These are phyloP conservation scores for Spea bombifrons DNA, from an alignment of 2,113 vertebrate species.

Conservation along the genomic window DNA sequence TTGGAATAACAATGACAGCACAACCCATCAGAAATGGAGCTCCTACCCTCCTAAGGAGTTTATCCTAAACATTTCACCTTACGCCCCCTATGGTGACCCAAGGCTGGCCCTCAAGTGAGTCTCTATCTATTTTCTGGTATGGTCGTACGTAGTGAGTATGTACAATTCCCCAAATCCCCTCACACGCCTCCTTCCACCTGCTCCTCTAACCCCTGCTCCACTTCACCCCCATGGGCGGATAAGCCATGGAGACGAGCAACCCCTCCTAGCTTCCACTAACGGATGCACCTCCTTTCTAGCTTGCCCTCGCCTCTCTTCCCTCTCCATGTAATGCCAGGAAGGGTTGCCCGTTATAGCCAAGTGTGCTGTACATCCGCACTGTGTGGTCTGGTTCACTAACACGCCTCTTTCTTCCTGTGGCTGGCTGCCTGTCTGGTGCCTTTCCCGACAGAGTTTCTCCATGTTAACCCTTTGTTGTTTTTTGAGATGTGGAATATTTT, in stretches of 20 bases:
- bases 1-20: constrained; percentile 99
- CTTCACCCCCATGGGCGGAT: constrained; percentile 75
- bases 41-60: constrained; percentile 99
- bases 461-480: constrained; percentile 63
- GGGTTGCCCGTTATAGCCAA: constrained; percentile 69
- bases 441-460: constrained; percentile 64
- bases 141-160: constrained; percentile 66
- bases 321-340: constrained; percentile 53
- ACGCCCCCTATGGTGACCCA: constrained; percentile 96
- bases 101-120: constrained; percentile 99
- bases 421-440: constrained; percentile 65
- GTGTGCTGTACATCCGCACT: constrained; percentile 57
- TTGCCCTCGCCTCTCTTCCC: constrained; percentile 21
- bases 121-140: constrained; percentile 66
- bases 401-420: constrained; percentile 64
- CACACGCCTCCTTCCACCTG: constrained; percentile 60
- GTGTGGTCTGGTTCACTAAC: constrained; percentile 65
- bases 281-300: constrained; percentile 34
- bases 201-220: constrained; percentile 55
- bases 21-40: constrained; percentile 98
- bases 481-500: constrained; percentile 61
- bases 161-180: constrained; percentile 55
- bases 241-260: constrained; percentile 92
- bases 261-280: constrained; percentile 64
- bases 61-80: constrained; percentile 99